Percentiles rank a stretch among this genome's conserved stretches.
phyloP scores from a whole-genome alignment of 2,113 vertebrate species.

The Carollia perspicillata region DNA sequence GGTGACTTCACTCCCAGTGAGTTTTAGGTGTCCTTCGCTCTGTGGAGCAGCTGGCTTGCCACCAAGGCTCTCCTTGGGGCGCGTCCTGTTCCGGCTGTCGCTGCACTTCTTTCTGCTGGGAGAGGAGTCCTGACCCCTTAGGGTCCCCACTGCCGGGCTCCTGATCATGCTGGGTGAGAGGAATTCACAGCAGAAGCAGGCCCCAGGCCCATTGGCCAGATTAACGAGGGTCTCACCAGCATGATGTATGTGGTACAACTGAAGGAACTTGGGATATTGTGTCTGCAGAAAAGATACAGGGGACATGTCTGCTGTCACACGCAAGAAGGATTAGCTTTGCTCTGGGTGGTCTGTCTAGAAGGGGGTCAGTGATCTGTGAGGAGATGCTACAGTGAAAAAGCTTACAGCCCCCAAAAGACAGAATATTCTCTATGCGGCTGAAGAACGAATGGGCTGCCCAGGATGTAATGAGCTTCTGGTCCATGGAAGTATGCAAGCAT shows the following conservation, averaged over 20 bases:
- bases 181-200: neutral
- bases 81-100: neutral
- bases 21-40: neutral
- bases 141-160: neutral
- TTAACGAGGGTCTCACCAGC: neutral
- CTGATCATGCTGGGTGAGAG: neutral
- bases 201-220: constrained; percentile 10
- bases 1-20: neutral
- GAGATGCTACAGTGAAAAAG: neutral
- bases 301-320: neutral
- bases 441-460: neutral
- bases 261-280: neutral
- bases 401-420: neutral
- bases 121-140: neutral
- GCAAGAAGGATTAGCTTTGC: neutral
- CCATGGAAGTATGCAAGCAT: neutral
- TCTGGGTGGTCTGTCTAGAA: neutral
- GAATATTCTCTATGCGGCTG: neutral
- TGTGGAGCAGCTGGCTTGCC: neutral
- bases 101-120: neutral
- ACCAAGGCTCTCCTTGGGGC: neutral
- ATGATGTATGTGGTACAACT: neutral
- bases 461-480: neutral
- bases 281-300: neutral
- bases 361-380: neutral